Conservation (phyloP, 2,888 invertebrate genomes). For the Parnassius apollo region DNA sequence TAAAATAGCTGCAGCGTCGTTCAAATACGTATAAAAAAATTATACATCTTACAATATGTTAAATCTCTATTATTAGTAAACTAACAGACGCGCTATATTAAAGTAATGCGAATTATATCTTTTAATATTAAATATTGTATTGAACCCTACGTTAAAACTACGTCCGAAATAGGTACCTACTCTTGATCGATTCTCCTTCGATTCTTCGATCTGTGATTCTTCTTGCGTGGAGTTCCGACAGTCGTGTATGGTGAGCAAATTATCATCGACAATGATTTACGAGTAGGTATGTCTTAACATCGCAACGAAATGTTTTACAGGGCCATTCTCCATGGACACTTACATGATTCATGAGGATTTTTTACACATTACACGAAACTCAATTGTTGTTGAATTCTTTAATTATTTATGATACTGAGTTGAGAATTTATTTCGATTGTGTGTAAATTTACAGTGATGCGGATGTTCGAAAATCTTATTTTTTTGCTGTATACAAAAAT, state of each 20-base stretch:
- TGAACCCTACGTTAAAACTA: not conserved
- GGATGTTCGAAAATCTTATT: slow-evolving; percentile 9
- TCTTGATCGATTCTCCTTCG: slow-evolving; percentile 30
- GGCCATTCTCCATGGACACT: not conserved
- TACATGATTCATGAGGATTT: slow-evolving; percentile 19
- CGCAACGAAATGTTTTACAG: not conserved
- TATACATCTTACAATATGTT: no score
- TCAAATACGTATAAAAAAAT: no score
- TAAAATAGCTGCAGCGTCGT: no score
- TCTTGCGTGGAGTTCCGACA: not conserved
- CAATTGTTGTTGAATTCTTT: slow-evolving; percentile 15
- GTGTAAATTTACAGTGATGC: slow-evolving; percentile 10
- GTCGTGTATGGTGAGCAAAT: slow-evolving; percentile 10
- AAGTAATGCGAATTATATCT: no score
- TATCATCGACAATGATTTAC: slow-evolving; percentile 11
- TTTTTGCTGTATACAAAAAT: no score
- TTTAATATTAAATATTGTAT: not conserved
- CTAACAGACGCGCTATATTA: no score
- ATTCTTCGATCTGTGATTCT: slow-evolving; percentile 34
- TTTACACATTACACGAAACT: slow-evolving; percentile 15
- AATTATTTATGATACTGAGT: slow-evolving; percentile 11
- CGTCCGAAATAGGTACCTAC: slow-evolving; percentile 26
- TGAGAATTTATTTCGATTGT: slow-evolving; percentile 14
- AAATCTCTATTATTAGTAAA: no score
- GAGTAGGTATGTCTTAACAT: slow-evolving; percentile 10